A percentile compares a stretch with the other conserved stretches of the same genome.
These are phyloP conservation scores for Calidris pygmaea DNA, from an alignment of 2,113 vertebrate genomes.

Conservation along the genomic window DNA sequence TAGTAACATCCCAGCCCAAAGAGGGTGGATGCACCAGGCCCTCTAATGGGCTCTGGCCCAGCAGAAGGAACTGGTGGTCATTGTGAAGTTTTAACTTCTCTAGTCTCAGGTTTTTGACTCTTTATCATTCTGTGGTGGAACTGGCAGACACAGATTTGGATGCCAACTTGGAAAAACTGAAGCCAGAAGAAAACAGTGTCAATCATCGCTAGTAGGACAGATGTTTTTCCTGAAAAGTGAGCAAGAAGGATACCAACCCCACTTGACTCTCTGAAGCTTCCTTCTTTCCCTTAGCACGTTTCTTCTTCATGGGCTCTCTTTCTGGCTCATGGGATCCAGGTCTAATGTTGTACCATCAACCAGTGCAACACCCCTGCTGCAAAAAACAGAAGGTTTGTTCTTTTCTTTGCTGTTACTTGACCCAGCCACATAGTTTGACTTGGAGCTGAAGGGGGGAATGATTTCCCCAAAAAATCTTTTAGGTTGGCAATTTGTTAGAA, in stretches of 20 bases:
- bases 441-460: not conserved
- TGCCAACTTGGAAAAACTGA: not conserved
- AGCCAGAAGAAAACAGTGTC: not conserved
- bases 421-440: not conserved
- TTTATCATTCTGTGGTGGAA: not conserved
- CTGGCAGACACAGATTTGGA: not conserved
- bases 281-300: not conserved
- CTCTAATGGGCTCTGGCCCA: not conserved
- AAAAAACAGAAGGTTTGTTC: not conserved
- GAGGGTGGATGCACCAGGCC: not conserved
- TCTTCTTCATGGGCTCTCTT: not conserved
- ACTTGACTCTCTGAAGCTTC: not conserved
- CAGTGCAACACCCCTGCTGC: not conserved
- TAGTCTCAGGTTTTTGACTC: not conserved
- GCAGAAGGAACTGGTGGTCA: not conserved
- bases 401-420: not conserved
- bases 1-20: not conserved
- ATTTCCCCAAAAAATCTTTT: not conserved
- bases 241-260: not conserved
- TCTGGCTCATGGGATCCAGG: not conserved
- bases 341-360: not conserved
- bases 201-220: not conserved
- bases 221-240: not conserved
- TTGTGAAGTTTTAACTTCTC: not conserved
- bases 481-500: not conserved